A percentile compares a stretch with the other conserved stretches of the same genome.
Conservation (phyloP, 2,888 invertebrate genomes). For the Lagria hirta region DNA sequence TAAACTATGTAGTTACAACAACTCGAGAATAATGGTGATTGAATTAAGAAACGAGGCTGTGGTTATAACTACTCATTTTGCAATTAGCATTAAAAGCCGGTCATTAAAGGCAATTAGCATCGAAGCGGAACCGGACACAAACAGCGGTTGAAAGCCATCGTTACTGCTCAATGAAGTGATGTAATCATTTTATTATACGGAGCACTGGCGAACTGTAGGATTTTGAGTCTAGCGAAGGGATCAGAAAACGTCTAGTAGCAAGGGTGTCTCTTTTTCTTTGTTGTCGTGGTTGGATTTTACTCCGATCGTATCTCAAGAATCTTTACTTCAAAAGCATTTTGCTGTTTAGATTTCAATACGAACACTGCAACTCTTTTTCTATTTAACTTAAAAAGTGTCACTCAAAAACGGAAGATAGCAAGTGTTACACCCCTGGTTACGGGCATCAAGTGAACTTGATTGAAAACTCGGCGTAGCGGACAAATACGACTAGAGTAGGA, state of each 20-base stretch:
- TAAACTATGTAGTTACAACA: constrained; percentile 43
- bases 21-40: constrained; percentile 39
- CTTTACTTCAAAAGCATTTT: constrained; percentile 42
- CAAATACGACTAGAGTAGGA: constrained; percentile 51
- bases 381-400: constrained; percentile 39
- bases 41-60: constrained; percentile 41
- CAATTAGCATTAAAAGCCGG: constrained; percentile 47
- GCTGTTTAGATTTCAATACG: constrained; percentile 42
- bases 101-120: constrained; percentile 47
- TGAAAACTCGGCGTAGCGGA: constrained; percentile 53
- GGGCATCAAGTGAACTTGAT: constrained; percentile 52
- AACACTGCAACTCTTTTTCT: constrained; percentile 37
- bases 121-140: constrained; percentile 33
- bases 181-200: constrained; percentile 49
- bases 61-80: constrained; percentile 42
- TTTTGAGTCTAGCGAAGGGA: constrained; percentile 42
- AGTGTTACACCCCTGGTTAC: constrained; percentile 44
- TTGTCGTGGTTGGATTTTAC: constrained; percentile 38
- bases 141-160: constrained; percentile 41
- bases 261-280: constrained; percentile 38
- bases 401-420: constrained; percentile 39
- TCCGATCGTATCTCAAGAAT: constrained; percentile 38
- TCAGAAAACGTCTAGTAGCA: constrained; percentile 37
- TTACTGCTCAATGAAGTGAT: constrained; percentile 49
- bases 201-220: constrained; percentile 40